Evolutionary conservation across 2,113 vertebrate species (phyloP), one percentile per base, ranked within the genome.

Genomic region (Neoarius graeffei): DNA sequence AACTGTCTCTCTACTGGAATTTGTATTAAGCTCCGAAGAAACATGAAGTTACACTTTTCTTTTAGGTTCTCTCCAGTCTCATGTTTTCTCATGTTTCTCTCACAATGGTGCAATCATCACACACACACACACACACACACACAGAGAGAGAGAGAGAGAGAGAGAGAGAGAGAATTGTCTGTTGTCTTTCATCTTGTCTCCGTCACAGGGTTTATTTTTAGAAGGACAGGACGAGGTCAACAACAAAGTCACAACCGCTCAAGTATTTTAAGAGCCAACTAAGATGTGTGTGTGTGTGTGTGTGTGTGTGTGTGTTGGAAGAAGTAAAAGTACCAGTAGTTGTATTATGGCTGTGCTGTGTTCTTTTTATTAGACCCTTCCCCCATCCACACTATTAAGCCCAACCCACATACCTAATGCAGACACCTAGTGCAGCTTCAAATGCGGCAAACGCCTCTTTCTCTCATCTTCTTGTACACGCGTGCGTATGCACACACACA

Each of bases 141-240:
- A n/a, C n/a, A n/a, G n/a, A n/a, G n/a, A n/a, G n/a, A n/a, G n/a
- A 35, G 30, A 35, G 30, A 35, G 1, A 35, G 35, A 35, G 35
- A 35, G 35, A 35, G 35, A 35, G 35, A 35, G 35, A 35, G 35
- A 56, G 89, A 86, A 71, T 77, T 57, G 83, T 85, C 73, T 19
- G 8, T 30, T 52, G 80, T 52, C 52, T 8, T 60, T 50, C 73
- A 81, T 85, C 71, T 86, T 30, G 59, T 91, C 80, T 60, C 42
- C 14, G 5, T 87, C 81, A 27, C 66, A 42, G 69, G 25, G 82
- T 86, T 80, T 89, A 89, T 89, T 87, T 89, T 89, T 87, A 89
- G 84, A 84, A 86, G 69, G 66, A 82, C 50, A 1, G 23, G 82
- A 48, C 13, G 84, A 81, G 81, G 81, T 80, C 57, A 79, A 77